These are phyloP conservation scores for Ceratina calcarata DNA, from an alignment of 1,140 invertebrate species.

Conservation along the genomic window DNA sequence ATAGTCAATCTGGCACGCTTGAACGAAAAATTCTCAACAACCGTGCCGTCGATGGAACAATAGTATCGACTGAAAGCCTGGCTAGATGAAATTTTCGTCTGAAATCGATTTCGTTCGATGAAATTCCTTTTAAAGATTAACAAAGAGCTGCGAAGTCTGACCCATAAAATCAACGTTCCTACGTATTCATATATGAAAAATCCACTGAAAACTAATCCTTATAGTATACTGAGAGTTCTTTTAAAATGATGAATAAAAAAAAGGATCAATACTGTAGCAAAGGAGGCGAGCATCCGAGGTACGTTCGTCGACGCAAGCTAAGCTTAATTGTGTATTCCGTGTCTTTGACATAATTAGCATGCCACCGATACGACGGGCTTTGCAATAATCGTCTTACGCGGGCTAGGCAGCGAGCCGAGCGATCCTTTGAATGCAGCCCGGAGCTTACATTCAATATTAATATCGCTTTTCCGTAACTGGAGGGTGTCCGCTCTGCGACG, in stretches of 20 bases:
- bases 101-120: neutral
- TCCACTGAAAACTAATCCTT: no score
- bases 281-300: no score
- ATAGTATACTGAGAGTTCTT: neutral
- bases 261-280: neutral
- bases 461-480: constrained; percentile 56
- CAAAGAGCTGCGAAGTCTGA: no score
- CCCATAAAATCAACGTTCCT: no score
- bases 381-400: constrained; percentile 42
- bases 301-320: neutral
- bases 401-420: constrained; percentile 1
- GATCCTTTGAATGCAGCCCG: constrained; percentile 48
- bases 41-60: no score
- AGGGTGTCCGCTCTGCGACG: constrained; percentile 40
- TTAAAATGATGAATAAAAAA: neutral
- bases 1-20: no score
- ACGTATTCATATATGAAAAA: no score
- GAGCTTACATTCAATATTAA: constrained; percentile 62
- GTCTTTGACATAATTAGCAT: constrained; percentile 36
- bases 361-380: constrained; percentile 24
- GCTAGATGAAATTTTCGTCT: neutral
- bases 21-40: no score
- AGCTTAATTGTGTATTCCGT: constrained; percentile 15
- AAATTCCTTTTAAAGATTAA: neutral
- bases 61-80: neutral